Conservation (phyloP, 2,797 vertebrate genomes). For the Myripristis murdjan region DNA sequence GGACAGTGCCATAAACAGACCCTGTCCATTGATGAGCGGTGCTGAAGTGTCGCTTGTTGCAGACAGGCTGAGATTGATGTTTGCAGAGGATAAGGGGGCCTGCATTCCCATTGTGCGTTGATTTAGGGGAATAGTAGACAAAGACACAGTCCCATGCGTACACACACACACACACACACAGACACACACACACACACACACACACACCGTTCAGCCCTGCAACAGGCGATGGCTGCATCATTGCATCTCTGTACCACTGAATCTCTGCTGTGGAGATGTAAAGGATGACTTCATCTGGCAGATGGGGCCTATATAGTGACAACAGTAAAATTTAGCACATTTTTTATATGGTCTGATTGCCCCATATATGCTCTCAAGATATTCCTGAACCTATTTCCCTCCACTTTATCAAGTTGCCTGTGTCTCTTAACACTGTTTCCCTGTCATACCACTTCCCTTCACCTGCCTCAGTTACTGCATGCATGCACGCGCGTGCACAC, state of each 20-base stretch:
- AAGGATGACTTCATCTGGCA: slow-evolving; percentile 44
- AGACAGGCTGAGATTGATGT: slow-evolving; percentile 69
- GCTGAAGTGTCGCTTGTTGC: slow-evolving; percentile 66
- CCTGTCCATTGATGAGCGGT: slow-evolving; percentile 73
- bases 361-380: neutral
- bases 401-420: neutral
- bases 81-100: slow-evolving; percentile 53
- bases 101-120: slow-evolving; percentile 44
- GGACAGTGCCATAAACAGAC: slow-evolving; percentile 75
- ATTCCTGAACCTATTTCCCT: neutral
- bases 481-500: neutral
- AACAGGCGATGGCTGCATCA: slow-evolving; percentile 59
- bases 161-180: no score
- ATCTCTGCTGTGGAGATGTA: slow-evolving; percentile 27
- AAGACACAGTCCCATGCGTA: slow-evolving; percentile 18
- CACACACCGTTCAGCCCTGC: slow-evolving; percentile 41
- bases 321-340: neutral
- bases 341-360: neutral
- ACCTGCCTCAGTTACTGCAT: neutral
- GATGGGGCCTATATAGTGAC: neutral
- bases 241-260: slow-evolving; percentile 15
- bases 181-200: no score
- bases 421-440: neutral
- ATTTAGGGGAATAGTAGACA: slow-evolving; percentile 15
- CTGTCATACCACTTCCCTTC: neutral